phyloP scores from a whole-genome alignment of 2,797 vertebrate genomes.

The Carduelis carduelis region DNA sequence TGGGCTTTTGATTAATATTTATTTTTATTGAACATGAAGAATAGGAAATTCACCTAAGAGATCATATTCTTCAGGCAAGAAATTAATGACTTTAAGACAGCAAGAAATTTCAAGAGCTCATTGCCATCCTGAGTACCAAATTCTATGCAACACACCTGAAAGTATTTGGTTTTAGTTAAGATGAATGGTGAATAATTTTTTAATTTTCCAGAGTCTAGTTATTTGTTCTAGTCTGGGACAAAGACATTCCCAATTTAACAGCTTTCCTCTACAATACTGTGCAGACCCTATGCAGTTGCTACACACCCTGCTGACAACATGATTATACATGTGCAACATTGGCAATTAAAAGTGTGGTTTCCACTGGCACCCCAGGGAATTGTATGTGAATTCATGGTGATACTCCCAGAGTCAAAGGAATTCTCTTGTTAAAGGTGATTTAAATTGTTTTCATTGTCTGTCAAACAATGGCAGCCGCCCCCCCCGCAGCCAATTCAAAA shows the following conservation, averaged over 20 bases:
- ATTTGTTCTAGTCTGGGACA: neutral
- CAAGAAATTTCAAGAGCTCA: neutral
- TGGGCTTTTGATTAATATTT: neutral
- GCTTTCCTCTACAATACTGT: neutral
- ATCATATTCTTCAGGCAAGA: neutral
- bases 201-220: neutral
- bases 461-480: neutral
- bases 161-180: neutral
- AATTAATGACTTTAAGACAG: neutral
- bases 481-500: constrained; percentile 37
- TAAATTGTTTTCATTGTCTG: constrained; percentile 54
- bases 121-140: neutral
- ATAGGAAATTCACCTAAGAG: neutral
- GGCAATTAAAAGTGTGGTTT: constrained; percentile 45
- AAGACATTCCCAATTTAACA: neutral
- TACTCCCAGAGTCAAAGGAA: constrained; percentile 33
- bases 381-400: neutral
- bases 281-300: neutral
- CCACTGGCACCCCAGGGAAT: neutral
- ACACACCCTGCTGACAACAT: neutral
- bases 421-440: constrained; percentile 48
- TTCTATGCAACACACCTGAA: neutral
- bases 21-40: neutral
- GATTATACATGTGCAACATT: neutral
- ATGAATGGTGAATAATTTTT: neutral